Evolutionary conservation across 2,888 invertebrate species (phyloP), one percentile per base, ranked within the genome.

Genomic region (Leptinotarsa juncta): DNA sequence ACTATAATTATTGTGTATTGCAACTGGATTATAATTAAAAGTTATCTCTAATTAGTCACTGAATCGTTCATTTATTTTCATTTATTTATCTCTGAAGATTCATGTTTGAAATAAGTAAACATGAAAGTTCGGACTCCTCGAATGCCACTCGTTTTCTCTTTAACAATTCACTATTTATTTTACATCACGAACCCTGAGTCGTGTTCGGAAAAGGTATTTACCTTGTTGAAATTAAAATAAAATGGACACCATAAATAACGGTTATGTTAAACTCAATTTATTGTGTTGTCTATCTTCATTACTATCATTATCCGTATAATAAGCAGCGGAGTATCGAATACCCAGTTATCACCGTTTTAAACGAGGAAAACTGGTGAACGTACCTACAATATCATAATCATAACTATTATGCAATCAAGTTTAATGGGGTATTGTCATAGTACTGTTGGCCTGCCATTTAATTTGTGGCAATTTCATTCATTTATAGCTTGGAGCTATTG

Each of bases 241-340:
- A 72, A 55, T 50, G 70, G 32, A 72, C 72, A 62, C 72, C 42
- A 68, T 77, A 77, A 77, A 74, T 77, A 70, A 74, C 72, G 67
- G 72, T 74, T 70, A 71, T 74, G 77, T 77, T 72, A 42, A 62
- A 65, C 62, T 66, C 65, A 62, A 72, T 70, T 74, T 74, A 77
- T 77, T 77, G 77, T 77, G 51, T 70, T 77, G 77, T 74, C 77
- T 65, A 77, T 77, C 71, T 55, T 20, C 42, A 67, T 65, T 71
- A 71, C 69, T 57, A 57, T 60, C 15, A 69, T 69, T 69, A 69
- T 69, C 69, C 3, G 69, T 23, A 69, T 23, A 57, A 32, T 57
- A 57, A 57, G 57, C 57, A 53, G 57, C 60, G 48, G 48, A 42
- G 15, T 68, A 20, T 69, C 62, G 62, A 10, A 10, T 62, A 62